A percentile compares a stretch with the other conserved stretches of the same genome.
phyloP scores from a whole-genome alignment of 1,140 invertebrate species.

The Carcinoscorpius rotundicauda region DNA sequence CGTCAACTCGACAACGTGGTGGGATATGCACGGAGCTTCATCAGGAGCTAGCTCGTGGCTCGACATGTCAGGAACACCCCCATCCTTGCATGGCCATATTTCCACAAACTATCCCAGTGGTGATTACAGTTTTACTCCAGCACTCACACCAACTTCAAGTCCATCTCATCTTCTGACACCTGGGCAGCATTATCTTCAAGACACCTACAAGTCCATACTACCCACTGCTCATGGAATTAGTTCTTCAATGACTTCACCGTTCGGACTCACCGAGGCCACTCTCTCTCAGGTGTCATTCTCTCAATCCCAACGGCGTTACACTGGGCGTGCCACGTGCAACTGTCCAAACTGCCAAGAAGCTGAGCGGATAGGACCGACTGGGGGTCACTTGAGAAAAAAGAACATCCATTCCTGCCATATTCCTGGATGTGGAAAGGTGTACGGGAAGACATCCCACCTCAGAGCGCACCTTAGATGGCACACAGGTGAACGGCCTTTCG shows the following conservation, averaged over 20 bases:
- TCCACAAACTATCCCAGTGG: slow-evolving; percentile 59
- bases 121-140: slow-evolving; percentile 73
- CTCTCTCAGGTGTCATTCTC: slow-evolving; percentile 61
- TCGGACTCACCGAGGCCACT: slow-evolving; percentile 37
- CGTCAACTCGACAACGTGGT: slow-evolving; percentile 53
- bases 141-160: slow-evolving; percentile 55
- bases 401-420: slow-evolving; percentile 99
- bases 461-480: slow-evolving; percentile 55
- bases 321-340: slow-evolving; percentile 88
- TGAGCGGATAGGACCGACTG: slow-evolving; percentile 83
- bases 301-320: slow-evolving; percentile 81
- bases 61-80: slow-evolving; percentile 54
- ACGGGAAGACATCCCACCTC: slow-evolving; percentile 58
- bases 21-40: slow-evolving; percentile 71
- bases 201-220: slow-evolving; percentile 92
- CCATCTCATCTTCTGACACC: slow-evolving; percentile 65
- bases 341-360: slow-evolving; percentile 97
- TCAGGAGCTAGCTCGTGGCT: slow-evolving; percentile 37
- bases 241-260: slow-evolving; percentile 45
- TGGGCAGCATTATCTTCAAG: slow-evolving; percentile 83
- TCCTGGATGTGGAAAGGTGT: slow-evolving; percentile 96
- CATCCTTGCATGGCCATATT: slow-evolving; percentile 34
- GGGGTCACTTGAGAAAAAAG: slow-evolving; percentile 85
- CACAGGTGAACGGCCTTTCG: slow-evolving; percentile 51
- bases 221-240: slow-evolving; percentile 50